A percentile compares a stretch with the other conserved stretches of the same genome.
These are phyloP conservation scores for Pocota personata DNA, from an alignment of 2,888 invertebrate genomes.

Conservation along the genomic window DNA sequence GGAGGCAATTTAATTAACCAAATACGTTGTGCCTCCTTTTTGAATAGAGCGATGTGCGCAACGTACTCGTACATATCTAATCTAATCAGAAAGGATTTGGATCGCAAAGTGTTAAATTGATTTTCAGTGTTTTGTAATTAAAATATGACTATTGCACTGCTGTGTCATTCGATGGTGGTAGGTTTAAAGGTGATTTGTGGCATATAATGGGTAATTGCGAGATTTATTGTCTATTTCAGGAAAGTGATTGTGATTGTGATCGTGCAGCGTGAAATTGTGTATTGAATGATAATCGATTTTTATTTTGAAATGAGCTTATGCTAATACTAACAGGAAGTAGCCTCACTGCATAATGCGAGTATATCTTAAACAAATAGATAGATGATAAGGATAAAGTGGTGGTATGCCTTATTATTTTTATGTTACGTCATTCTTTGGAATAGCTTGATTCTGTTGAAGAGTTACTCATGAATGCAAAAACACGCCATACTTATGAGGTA, in stretches of 20 bases:
- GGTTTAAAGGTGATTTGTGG: slow-evolving; percentile 47
- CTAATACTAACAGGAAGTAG: background rate
- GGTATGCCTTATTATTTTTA: background rate
- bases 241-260: slow-evolving; percentile 13
- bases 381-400: background rate
- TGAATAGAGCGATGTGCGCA: background rate
- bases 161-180: slow-evolving; percentile 14
- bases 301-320: slow-evolving; percentile 15
- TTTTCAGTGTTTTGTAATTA: slow-evolving; percentile 70
- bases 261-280: background rate
- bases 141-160: slow-evolving; percentile 51
- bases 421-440: background rate
- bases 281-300: background rate
- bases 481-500: no score
- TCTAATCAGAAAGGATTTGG: slow-evolving; percentile 62
- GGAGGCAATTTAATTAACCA: slow-evolving; percentile 32
- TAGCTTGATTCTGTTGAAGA: background rate
- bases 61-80: slow-evolving; percentile 46
- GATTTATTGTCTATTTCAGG: slow-evolving; percentile 34
- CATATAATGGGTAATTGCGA: slow-evolving; percentile 40
- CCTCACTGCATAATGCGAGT: background rate
- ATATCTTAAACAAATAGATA: slow-evolving; percentile 4
- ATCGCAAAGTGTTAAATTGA: slow-evolving; percentile 67
- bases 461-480: background rate
- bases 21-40: background rate